A percentile compares a stretch with the other conserved stretches of the same genome.
Conservation (phyloP, 2,888 invertebrate genomes). For the Cecidostiba fungosa region DNA sequence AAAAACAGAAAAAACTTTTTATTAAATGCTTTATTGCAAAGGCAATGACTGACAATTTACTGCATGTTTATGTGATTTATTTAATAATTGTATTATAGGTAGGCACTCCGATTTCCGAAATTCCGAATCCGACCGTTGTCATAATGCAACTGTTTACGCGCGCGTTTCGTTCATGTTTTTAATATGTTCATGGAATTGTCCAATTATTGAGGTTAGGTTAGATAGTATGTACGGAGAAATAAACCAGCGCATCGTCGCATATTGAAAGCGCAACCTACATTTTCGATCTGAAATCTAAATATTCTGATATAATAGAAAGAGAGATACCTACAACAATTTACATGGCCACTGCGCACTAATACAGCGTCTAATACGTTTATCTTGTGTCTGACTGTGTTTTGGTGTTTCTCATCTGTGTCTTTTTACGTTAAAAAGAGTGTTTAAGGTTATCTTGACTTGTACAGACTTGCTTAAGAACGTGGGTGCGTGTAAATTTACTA, state of each 20-base stretch:
- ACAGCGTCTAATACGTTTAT: background rate
- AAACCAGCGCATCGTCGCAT: background rate
- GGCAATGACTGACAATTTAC: too few species aligned
- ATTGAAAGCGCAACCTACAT: too few species aligned
- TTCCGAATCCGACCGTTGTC: background rate
- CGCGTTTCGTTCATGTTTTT: background rate
- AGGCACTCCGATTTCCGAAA: too few species aligned
- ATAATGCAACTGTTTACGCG: background rate
- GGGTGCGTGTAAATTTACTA: background rate
- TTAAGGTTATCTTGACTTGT: background rate
- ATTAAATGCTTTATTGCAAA: too few species aligned
- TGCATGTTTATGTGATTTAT: too few species aligned
- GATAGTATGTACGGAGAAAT: background rate
- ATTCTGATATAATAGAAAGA: background rate
- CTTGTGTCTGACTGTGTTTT: background rate
- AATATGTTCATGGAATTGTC: background rate
- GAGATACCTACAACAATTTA: background rate
- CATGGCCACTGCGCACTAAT: background rate
- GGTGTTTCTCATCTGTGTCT: background rate
- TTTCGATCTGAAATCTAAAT: too few species aligned
- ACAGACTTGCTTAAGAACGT: background rate
- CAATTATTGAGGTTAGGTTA: background rate
- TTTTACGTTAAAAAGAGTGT: background rate
- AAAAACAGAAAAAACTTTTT: too few species aligned
- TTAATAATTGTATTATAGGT: too few species aligned